These are phyloP conservation scores for Lutraria rhynchaena DNA, from an alignment of 1,140 invertebrate genomes.

Conservation along the genomic window DNA sequence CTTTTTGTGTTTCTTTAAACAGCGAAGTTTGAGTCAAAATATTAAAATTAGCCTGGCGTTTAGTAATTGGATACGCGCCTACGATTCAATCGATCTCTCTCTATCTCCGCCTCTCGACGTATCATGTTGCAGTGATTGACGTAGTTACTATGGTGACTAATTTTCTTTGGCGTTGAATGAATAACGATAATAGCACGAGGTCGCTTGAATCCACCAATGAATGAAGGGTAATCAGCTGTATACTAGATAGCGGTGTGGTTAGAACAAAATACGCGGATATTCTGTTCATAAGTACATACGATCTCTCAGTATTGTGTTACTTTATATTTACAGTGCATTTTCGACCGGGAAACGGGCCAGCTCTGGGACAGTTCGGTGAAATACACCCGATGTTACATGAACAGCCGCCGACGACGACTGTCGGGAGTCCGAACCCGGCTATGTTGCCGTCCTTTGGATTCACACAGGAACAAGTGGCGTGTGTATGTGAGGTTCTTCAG, in stretches of 20 bases:
- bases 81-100: slow-evolving; percentile 45
- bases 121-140: slow-evolving; percentile 80
- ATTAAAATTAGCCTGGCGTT: slow-evolving; percentile 59
- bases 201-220: slow-evolving; percentile 76
- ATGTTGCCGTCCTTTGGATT: slow-evolving; percentile 96
- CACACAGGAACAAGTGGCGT: slow-evolving; percentile 99
- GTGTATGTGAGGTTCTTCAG: slow-evolving; percentile 98
- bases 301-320: slow-evolving; percentile 58
- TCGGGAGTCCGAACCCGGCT: slow-evolving; percentile 82
- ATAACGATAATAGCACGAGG: slow-evolving; percentile 77
- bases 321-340: slow-evolving; percentile 71
- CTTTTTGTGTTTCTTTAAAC: slow-evolving; percentile 34
- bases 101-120: slow-evolving; percentile 66
- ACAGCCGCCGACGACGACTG: slow-evolving; percentile 70
- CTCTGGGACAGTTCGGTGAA: slow-evolving; percentile 70
- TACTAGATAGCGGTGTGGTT: slow-evolving; percentile 59
- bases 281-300: slow-evolving; percentile 48
- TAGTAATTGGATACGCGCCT: slow-evolving; percentile 59
- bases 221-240: slow-evolving; percentile 70
- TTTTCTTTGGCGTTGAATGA: slow-evolving; percentile 74
- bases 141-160: slow-evolving; percentile 78
- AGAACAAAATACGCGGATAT: slow-evolving; percentile 53
- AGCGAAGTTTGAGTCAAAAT: slow-evolving; percentile 36
- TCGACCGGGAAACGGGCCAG: slow-evolving; percentile 74
- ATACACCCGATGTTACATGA: slow-evolving; percentile 78